Base-by-base conservation (phyloP, 1,140 invertebrate species). In the Sitophilus oryzae region DNA sequence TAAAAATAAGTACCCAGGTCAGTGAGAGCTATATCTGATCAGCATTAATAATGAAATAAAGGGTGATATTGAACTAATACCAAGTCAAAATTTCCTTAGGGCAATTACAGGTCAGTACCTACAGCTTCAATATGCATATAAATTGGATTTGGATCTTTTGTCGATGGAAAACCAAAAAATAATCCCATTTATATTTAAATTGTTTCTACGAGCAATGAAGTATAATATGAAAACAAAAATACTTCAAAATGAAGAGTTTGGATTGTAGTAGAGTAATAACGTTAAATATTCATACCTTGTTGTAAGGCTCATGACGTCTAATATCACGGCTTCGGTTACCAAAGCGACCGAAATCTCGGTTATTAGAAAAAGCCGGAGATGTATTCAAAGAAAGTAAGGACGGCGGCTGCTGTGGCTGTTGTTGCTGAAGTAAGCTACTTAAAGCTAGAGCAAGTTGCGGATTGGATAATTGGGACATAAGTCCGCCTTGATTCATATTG, bases 331-430 rank as follows among this genome's bases (percentile, higher is more conserved):
- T 67, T 52, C 69, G 59, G 61, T 61, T 65, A 49, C 64, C 64
- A 63, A 65, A 66, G 40, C 66, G 65, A 62, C 61, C 67, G 46
- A 64, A 60, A 68, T 64, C 62, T 55, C 64, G 62, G 52, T 68
- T 66, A 61, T 66, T 64, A 61, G 56, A 65, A 64, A 62, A 66
- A 53, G 61, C 63, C 59, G 66, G 63, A 58, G 63, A 59, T 42
- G 69, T 67, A 60, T 68, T 68, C 59, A 71, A 60, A 60, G 68
- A 70, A 63, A 71, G 67, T 61, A 71, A 67, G 44, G 69, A 71
- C 47, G 69, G 69, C 56, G 69, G 69, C 50, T 58, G 59, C 56
- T 64, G 59, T 58, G 65, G 63, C 52, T 63, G 63, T 45, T 69
- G 67, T 35, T 60, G 63, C 58, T 71, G 69, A 46, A 71, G 65